These are phyloP conservation scores for Escarpia spicata DNA, from an alignment of 2,888 invertebrate species.

Conservation along the genomic window DNA sequence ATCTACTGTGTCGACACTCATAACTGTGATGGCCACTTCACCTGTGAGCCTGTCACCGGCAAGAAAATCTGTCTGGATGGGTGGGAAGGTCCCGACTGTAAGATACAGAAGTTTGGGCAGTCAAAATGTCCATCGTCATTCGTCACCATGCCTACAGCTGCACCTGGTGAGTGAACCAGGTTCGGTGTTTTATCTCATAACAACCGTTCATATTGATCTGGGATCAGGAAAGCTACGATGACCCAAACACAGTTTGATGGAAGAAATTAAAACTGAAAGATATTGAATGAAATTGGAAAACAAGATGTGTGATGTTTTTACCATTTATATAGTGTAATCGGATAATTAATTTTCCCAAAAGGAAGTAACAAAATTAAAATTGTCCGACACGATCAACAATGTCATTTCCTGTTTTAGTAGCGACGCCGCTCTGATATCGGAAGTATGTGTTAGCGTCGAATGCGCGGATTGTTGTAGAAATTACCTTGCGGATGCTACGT, in stretches of 20 bases:
- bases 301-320: too few species aligned
- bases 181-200: neutral
- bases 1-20: constrained; percentile 22
- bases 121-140: neutral
- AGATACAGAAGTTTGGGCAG: neutral
- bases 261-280: too few species aligned
- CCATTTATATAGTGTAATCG: neutral
- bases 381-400: too few species aligned
- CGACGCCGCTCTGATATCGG: too few species aligned
- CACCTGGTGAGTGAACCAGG: neutral
- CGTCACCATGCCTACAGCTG: neutral
- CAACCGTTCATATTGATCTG: neutral
- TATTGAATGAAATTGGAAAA: too few species aligned
- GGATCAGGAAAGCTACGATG: neutral
- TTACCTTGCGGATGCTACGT: too few species aligned
- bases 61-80: constrained; percentile 29
- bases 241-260: neutral
- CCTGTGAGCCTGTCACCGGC: constrained; percentile 29
- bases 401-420: too few species aligned
- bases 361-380: too few species aligned
- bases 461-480: too few species aligned
- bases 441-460: too few species aligned
- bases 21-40: constrained; percentile 30
- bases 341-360: neutral
- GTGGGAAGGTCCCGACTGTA: constrained; percentile 33